phyloP scores from a whole-genome alignment of 2,888 invertebrate genomes.

The Fissipunctia ypsillon region DNA sequence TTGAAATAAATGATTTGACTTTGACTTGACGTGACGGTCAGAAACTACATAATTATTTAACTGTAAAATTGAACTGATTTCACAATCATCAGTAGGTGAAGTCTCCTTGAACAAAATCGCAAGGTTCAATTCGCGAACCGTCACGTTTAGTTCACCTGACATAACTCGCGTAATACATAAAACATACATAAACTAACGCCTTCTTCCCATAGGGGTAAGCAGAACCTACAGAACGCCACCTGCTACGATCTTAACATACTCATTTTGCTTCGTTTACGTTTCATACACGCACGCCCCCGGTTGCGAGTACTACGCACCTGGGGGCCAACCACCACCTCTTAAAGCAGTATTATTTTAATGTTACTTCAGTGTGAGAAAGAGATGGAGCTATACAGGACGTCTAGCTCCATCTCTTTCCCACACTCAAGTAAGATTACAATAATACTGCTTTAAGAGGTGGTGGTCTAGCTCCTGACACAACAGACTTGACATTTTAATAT shows the following conservation, averaged over 20 bases:
- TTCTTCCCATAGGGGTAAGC: not conserved
- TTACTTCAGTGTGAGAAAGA: too few species aligned
- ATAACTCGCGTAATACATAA: constrained; percentile 45
- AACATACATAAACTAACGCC: not conserved
- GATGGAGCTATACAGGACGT: too few species aligned
- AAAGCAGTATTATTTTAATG: too few species aligned
- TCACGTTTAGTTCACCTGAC: constrained; percentile 61
- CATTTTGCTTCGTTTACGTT: not conserved
- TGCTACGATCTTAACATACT: not conserved
- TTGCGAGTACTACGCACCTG: too few species aligned
- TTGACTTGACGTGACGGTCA: not conserved
- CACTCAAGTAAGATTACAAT: too few species aligned
- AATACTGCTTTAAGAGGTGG: too few species aligned
- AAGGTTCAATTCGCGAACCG: constrained; percentile 64
- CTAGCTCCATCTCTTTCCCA: too few species aligned
- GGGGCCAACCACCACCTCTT: too few species aligned
- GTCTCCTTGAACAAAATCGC: constrained; percentile 67
- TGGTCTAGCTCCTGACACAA: too few species aligned
- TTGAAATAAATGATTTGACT: not conserved
- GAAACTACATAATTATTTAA: not conserved
- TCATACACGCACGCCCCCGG: too few species aligned
- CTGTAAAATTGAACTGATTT: constrained; percentile 33
- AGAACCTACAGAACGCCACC: not conserved
- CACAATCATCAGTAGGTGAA: constrained; percentile 40
- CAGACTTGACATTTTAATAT: too few species aligned